Conservation (phyloP, 2,797 vertebrate species). For the Aselliscus stoliczkanus region DNA sequence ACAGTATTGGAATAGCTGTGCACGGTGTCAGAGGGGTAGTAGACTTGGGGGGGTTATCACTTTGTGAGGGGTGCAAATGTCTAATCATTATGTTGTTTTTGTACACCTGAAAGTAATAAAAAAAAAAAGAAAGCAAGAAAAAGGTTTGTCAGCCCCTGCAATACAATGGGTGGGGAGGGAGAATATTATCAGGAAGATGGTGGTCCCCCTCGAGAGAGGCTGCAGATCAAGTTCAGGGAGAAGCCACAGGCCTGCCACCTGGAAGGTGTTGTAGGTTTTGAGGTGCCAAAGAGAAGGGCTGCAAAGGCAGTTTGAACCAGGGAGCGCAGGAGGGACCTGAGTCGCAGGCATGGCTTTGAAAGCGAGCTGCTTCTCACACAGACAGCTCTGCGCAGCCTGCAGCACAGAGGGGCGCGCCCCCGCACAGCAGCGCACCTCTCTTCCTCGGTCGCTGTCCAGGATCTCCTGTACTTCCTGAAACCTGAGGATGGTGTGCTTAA, state of each 20-base stretch:
- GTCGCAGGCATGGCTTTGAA: fast-evolving
- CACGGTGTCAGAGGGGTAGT: too few relatives aligned
- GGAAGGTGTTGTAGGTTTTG: neutral
- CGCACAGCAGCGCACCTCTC: slow-evolving; percentile 77
- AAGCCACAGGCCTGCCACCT: neutral
- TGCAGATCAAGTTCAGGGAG: neutral
- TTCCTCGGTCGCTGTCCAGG: slow-evolving; percentile 82
- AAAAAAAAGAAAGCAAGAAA: too few relatives aligned
- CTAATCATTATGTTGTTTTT: too few relatives aligned
- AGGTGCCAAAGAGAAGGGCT: neutral
- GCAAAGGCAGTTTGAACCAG: too few relatives aligned
- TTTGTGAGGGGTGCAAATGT: too few relatives aligned
- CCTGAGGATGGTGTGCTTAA: slow-evolving; percentile 86
- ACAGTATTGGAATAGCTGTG: too few relatives aligned
- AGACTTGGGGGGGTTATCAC: too few relatives aligned
- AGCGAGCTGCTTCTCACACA: fast-evolving
- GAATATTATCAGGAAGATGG: neutral
- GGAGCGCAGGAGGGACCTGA: neutral
- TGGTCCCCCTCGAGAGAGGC: neutral
- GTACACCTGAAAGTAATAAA: too few relatives aligned
- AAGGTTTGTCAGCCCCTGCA: neutral
- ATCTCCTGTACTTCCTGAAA: slow-evolving; percentile 88
- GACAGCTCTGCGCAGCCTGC: fast-evolving
- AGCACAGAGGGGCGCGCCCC: fast-evolving
- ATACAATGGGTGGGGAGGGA: neutral